These are phyloP conservation scores for Melanerpes formicivorus DNA, from an alignment of 2,113 vertebrate genomes.

Conservation along the genomic window DNA sequence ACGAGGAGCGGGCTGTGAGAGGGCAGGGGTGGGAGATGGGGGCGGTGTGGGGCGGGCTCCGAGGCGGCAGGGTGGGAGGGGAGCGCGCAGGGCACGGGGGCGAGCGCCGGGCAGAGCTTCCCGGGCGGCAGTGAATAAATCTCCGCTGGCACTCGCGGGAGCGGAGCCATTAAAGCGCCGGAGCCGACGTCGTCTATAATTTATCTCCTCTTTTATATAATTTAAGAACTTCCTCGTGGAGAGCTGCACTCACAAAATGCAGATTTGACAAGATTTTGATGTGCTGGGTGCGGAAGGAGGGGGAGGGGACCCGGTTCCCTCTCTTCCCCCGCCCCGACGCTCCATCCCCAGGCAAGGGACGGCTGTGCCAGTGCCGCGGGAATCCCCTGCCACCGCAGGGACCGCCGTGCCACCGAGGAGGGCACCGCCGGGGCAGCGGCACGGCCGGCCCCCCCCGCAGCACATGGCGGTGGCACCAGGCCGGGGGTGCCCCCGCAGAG, in stretches of 20 bases:
- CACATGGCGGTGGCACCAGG: accelerated
- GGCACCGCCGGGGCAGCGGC: neutral
- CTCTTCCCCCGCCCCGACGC: neutral
- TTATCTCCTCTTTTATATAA: conserved; percentile 72
- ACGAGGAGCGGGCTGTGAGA: neutral
- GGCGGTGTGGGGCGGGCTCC: neutral
- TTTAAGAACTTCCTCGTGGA: conserved; percentile 69
- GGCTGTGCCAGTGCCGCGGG: neutral
- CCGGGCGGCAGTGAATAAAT: conserved; percentile 54
- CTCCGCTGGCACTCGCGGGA: conserved; percentile 56
- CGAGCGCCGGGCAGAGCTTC: neutral
- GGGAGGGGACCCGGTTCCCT: neutral
- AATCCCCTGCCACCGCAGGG: neutral
- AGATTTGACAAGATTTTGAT: conserved; percentile 42
- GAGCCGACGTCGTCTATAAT: conserved; percentile 64
- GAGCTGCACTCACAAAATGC: conserved; percentile 42
- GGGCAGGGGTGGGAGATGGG: neutral
- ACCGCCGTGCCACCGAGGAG: neutral
- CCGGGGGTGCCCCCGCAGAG: neutral
- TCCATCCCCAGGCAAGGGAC: neutral
- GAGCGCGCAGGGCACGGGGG: neutral
- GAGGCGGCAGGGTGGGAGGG: neutral
- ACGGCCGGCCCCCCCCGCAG: neutral
- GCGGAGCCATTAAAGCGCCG: conserved; percentile 64
- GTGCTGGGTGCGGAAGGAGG: neutral